phyloP scores from a whole-genome alignment of 1,140 invertebrate species.

The Calliphora vicina region DNA sequence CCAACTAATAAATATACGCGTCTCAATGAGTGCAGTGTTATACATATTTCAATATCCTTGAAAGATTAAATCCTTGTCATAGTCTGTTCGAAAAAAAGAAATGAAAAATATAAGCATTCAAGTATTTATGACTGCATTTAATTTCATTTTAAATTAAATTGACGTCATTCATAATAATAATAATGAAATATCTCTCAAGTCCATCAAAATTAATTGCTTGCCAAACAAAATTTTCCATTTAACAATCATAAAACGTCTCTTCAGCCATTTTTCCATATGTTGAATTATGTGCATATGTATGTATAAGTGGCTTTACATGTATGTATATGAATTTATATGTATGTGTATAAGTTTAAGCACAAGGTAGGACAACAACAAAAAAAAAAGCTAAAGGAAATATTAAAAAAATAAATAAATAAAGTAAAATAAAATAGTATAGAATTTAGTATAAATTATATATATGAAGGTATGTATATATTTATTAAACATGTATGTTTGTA shows the following conservation, averaged over 20 bases:
- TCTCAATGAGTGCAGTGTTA: too few relatives aligned
- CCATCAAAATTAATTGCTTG: slow-evolving; percentile 33
- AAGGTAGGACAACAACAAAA: not conserved
- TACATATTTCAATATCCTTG: too few relatives aligned
- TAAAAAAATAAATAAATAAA: not conserved
- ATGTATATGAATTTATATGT: not conserved
- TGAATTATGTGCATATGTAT: not conserved
- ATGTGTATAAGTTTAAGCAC: not conserved
- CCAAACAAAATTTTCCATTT: slow-evolving; percentile 17
- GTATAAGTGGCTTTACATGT: not conserved
- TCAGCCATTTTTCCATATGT: not conserved
- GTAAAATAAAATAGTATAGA: not conserved
- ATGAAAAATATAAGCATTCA: too few relatives aligned
- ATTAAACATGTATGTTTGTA: too few relatives aligned
- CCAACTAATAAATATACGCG: too few relatives aligned
- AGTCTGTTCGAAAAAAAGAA: too few relatives aligned
- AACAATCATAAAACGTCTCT: not conserved
- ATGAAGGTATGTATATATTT: too few relatives aligned
- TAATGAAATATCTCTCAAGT: slow-evolving; percentile 26
- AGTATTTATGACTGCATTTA: not conserved
- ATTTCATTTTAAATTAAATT: slow-evolving; percentile 28
- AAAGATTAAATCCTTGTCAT: too few relatives aligned
- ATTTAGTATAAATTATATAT: not conserved
- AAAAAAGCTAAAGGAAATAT: not conserved
- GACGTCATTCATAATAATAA: slow-evolving; percentile 23